Conservation (phyloP, 2,113 vertebrate genomes). For the Lamprotornis superbus region DNA sequence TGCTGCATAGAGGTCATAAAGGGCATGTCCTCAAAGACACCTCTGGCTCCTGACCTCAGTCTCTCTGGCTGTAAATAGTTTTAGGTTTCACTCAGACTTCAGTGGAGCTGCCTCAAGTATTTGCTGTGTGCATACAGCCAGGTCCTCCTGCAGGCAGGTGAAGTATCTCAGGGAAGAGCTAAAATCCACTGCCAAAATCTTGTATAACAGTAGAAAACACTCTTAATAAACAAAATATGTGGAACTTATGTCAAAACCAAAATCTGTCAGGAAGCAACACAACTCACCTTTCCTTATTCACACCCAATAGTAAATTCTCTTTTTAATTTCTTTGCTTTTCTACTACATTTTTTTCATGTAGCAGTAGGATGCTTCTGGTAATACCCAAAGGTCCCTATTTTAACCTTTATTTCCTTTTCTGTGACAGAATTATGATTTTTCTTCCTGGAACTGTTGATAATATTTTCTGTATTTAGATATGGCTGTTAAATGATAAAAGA, state of each 20-base stretch:
- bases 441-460: not conserved
- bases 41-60: not conserved
- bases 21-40: not conserved
- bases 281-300: not conserved
- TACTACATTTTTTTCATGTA: not conserved
- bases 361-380: not conserved
- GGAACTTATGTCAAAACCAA: not conserved
- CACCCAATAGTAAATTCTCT: not conserved
- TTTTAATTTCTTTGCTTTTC: not conserved
- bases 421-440: not conserved
- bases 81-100: not conserved
- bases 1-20: not conserved
- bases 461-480: not conserved
- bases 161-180: not conserved
- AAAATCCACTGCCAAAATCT: not conserved
- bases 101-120: not conserved
- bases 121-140: not conserved
- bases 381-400: not conserved
- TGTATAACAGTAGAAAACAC: not conserved
- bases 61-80: not conserved
- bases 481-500: not conserved
- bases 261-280: not conserved
- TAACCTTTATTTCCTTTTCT: not conserved
- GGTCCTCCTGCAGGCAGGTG: accelerated
- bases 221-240: not conserved